Conservation (phyloP, 2,797 vertebrate species). For the Anguilla anguilla region DNA sequence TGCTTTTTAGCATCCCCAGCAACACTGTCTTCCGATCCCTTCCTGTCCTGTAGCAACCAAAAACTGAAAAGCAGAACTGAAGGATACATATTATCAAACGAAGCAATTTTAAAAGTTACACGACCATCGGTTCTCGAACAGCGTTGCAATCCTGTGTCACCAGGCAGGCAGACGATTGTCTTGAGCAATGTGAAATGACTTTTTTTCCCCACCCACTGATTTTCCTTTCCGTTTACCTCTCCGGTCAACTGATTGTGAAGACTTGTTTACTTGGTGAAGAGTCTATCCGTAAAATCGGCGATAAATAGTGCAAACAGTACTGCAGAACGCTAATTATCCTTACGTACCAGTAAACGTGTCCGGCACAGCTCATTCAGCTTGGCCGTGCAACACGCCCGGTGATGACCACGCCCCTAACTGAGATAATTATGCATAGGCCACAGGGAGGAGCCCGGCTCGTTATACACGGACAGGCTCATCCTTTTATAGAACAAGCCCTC, state of each 20-base stretch:
- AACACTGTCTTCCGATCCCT: neutral
- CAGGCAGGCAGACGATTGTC: neutral
- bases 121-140: neutral
- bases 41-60: neutral
- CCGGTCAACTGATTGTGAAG: neutral
- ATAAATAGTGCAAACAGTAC: constrained; percentile 10
- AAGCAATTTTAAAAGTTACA: neutral
- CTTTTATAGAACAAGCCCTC: neutral
- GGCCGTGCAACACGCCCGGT: neutral
- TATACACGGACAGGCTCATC: neutral
- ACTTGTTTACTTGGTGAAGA: neutral
- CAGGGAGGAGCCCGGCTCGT: neutral
- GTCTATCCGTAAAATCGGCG: neutral
- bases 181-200: neutral
- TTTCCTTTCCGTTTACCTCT: neutral
- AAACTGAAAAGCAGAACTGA: neutral
- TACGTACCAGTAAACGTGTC: neutral
- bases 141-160: neutral
- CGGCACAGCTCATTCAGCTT: neutral
- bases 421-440: neutral
- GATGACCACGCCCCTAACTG: neutral
- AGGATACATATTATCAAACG: neutral
- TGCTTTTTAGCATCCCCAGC: neutral
- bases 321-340: neutral
- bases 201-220: neutral